Evolutionary conservation across 2,113 vertebrate genomes (phyloP), one percentile per base, ranked within the genome.

Genomic region (Epinephelus cyanopodus): DNA sequence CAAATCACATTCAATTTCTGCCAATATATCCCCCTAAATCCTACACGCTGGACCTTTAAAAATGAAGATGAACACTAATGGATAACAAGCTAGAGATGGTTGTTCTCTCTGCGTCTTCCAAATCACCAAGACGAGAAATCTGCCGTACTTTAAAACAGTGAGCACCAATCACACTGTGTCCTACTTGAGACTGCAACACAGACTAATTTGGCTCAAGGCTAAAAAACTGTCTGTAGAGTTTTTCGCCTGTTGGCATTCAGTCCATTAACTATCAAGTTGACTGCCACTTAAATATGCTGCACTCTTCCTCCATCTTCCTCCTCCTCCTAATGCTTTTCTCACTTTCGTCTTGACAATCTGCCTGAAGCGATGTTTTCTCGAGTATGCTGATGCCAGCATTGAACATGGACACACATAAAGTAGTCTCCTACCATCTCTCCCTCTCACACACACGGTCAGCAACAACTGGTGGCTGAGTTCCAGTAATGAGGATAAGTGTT

Each of bases 361-460:
- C 63, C 61, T 54, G 21, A 67, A 17, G 33, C 21, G 52, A 61
- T 61, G 37, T 58, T 37, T 42, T 57, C 29, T n/a, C 27, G 7
- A 64, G 73, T 13, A 21, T 77, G 81, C 67, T 74, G 68, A 78
- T 77, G 61, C 72, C 53, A 70, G 66, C 62, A 42, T 14, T 57
- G 48, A 69, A 70, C 48, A 79, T 19, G 12, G 75, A 18, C 56
- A 56, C n/a, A 74, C 29, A 79, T 18, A 63, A 50, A 17, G 5
- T 9, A 37, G 33, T 37, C 33, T 37, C 33, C 33, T 37, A 17
- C n/a, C 19, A 3, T 60, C 12, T 56, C 42, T 72, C 53, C 45
- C 48, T 48, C 45, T 25, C 45, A 33, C 21, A 60, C 37, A 50
- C 70, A 37, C 25, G 5, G 15, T 27, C 47, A 66, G 50, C 50